Base-by-base conservation (phyloP, 2,113 vertebrate species). In the Cyphomyrus discorhynchus region DNA sequence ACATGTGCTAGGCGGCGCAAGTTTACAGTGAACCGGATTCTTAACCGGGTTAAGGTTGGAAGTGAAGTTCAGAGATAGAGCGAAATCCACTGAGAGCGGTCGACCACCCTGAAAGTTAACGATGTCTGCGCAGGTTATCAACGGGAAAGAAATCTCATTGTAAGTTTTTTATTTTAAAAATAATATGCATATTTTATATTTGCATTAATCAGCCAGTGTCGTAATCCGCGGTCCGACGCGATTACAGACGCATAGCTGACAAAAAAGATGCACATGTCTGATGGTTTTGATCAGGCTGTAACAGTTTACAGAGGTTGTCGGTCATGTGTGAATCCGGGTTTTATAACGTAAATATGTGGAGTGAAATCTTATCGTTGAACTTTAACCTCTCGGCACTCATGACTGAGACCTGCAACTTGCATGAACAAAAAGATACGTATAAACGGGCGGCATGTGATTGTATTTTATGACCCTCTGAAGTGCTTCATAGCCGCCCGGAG, bases 141-240 rank as follows among this genome's bases (percentile, higher is more conserved):
- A 94, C 24, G 96, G 96, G 42, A 96, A 96, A 92, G 93, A 94
- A 7, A 93, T 96, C 89, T 96, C 96, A 56, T 94, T 94, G 96
- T 96, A 94, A 96, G 96, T 95, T 21, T 42, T 86, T 24, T 45
- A 24, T 4, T 86, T 24, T 8, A 50, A 39, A 52, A 35, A 58
- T 27, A 70, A 70, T 10, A 35, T 35, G 31, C 3, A 86, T 15
- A 31, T 47, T 84, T 21, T 50, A 89, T 21, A 24, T 24, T 42
- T 39, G 2, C 21, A 11, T 31, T 70, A 70, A 70, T 3, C 10
- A 31, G 62, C 3, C 10, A 5, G n/a, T 70, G 27, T 70, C 62
- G 10, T 70, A 70, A 31, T 70, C n/a, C 10, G 27, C 10, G 62
- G 27, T 70, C 9, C 11, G n/a, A 66, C 3, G 62, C 58, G n/a